Percentiles rank a stretch among this genome's conserved stretches.
Evolutionary conservation across 2,113 vertebrate genomes (phyloP).

Genomic region (Zeus faber): DNA sequence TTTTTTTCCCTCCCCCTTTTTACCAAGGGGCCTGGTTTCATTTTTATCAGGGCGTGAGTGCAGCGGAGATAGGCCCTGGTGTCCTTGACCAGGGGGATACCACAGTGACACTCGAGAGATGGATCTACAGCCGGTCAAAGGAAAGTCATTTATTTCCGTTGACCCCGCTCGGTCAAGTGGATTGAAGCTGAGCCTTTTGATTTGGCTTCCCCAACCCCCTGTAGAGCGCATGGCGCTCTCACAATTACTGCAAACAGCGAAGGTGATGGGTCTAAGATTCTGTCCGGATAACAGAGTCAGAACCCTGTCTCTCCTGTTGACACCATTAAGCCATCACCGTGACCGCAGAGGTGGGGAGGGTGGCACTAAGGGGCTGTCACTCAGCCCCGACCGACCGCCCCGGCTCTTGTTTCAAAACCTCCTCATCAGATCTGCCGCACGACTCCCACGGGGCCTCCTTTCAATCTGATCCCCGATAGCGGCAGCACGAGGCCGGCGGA

Average conservation of each 20-base stretch:
- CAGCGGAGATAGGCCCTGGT: constrained; percentile 39
- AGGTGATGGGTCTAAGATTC: constrained; percentile 73
- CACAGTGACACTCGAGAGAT: constrained; percentile 71
- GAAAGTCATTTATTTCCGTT: constrained; percentile 84
- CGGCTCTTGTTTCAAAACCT: constrained; percentile 63
- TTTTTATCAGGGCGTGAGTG: constrained; percentile 46
- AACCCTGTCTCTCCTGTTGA: constrained; percentile 67
- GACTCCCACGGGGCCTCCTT: constrained; percentile 48
- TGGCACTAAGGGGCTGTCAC: constrained; percentile 36
- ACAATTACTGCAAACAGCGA: constrained; percentile 80
- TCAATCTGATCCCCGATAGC: constrained; percentile 63
- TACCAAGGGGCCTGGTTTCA: constrained; percentile 49
- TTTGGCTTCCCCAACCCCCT: constrained; percentile 60
- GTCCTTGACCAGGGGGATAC: constrained; percentile 11
- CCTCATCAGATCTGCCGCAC: constrained; percentile 39
- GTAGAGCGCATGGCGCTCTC: constrained; percentile 65
- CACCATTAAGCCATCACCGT: constrained; percentile 66
- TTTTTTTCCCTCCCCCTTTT: constrained; percentile 16
- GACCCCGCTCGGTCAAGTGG: constrained; percentile 79
- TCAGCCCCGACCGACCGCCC: constrained; percentile 53
- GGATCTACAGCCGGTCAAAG: constrained; percentile 73
- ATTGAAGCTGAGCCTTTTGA: constrained; percentile 83
- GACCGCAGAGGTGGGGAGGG: constrained; percentile 27
- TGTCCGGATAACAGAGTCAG: constrained; percentile 67
- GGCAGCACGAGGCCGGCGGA: constrained; percentile 40